phyloP scores from a whole-genome alignment of 2,797 vertebrate species.

The Okamejei kenojei region DNA sequence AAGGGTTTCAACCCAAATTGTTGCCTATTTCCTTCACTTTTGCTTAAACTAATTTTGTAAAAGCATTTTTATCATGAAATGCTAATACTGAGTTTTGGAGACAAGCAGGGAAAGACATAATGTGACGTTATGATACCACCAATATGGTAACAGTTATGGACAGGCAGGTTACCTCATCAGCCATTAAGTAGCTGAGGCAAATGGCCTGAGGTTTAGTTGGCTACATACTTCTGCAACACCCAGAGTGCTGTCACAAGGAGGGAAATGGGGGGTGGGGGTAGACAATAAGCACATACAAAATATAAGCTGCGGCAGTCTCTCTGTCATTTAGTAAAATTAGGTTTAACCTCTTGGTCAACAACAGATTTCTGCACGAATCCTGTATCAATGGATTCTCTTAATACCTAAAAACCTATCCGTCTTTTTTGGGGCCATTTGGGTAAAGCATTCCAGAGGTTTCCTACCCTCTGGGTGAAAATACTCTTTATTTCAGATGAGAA shows the following conservation, averaged over 20 bases:
- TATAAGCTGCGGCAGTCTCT: no score
- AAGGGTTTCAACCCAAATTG: no score
- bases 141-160: background rate
- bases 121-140: background rate
- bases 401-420: no score
- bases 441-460: no score
- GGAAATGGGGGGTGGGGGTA: background rate
- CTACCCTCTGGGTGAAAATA: no score
- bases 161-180: background rate
- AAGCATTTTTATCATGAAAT: background rate
- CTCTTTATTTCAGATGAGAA: no score
- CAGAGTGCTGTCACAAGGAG: background rate
- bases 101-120: background rate
- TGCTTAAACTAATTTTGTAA: background rate
- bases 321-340: no score
- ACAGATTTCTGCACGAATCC: no score
- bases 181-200: background rate
- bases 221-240: background rate
- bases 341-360: no score
- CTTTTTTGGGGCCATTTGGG: no score
- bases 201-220: background rate
- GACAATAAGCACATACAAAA: no score
- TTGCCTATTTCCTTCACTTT: background rate
- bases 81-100: background rate
- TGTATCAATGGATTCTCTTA: no score